phyloP scores from a whole-genome alignment of 2,888 invertebrate species.

The Nasonovia ribisnigri region DNA sequence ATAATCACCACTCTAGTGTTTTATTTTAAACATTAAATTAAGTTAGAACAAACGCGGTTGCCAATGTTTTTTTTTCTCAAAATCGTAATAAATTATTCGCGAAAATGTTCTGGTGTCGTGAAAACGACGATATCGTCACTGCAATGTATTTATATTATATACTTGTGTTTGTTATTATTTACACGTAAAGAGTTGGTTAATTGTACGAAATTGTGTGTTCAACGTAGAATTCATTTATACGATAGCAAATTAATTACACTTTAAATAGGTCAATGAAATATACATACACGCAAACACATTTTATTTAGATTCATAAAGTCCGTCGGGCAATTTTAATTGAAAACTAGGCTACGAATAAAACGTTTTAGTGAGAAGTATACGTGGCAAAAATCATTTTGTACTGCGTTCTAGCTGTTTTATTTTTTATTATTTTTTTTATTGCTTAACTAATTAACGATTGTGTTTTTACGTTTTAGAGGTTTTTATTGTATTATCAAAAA shows the following conservation, averaged over 20 bases:
- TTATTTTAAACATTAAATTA: constrained; percentile 45
- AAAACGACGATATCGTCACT: not conserved
- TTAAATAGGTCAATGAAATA: constrained; percentile 57
- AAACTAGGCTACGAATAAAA: constrained; percentile 13
- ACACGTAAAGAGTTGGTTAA: constrained; percentile 17
- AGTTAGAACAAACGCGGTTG: constrained; percentile 36
- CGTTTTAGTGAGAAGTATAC: not conserved
- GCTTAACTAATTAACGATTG: not conserved
- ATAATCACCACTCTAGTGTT: constrained; percentile 47
- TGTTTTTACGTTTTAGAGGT: not conserved
- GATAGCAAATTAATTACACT: constrained; percentile 43
- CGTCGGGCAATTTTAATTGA: constrained; percentile 17
- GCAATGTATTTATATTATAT: not conserved
- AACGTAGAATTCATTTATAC: not conserved
- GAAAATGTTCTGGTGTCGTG: constrained; percentile 1
- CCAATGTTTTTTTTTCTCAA: constrained; percentile 18
- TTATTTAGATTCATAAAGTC: constrained; percentile 27
- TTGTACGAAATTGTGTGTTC: constrained; percentile 7
- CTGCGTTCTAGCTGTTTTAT: not conserved
- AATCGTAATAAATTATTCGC: constrained; percentile 7
- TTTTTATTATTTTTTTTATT: not conserved
- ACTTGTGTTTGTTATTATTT: constrained; percentile 29
- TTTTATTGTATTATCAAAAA: not conserved
- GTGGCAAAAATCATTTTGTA: not conserved
- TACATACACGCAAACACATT: not conserved